Evolutionary conservation across 1,140 invertebrate species (phyloP).

Genomic region (Dreissena polymorpha): DNA sequence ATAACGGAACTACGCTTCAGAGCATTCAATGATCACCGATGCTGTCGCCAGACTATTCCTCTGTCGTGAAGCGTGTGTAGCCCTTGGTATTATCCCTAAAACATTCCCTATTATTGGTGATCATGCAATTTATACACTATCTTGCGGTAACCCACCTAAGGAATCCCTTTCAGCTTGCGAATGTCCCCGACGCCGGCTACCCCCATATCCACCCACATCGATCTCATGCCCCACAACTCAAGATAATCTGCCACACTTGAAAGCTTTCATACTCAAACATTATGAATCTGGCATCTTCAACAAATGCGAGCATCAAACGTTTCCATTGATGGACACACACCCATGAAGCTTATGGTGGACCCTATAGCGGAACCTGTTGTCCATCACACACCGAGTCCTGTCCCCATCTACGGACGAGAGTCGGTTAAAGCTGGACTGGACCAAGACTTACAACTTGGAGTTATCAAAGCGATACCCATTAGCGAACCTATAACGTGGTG

Average conservation of each 20-base stretch:
- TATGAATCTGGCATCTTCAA: too few relatives aligned
- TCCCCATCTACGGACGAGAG: conserved; percentile 58
- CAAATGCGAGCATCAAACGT: conserved; percentile 61
- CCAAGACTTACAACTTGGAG: conserved; percentile 56
- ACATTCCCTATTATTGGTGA: conserved; percentile 4
- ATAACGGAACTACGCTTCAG: conserved; percentile 37
- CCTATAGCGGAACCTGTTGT: conserved; percentile 17
- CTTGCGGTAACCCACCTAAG: not conserved
- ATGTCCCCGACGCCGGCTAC: conserved; percentile 42
- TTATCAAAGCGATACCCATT: conserved; percentile 59
- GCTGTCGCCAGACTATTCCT: conserved; percentile 38
- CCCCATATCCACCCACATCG: conserved; percentile 40
- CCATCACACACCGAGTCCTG: too few relatives aligned
- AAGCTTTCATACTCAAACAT: too few relatives aligned
- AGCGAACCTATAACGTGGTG: conserved; percentile 61
- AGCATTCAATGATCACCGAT: conserved; percentile 11
- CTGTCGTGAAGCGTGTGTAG: conserved; percentile 40
- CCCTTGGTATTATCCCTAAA: conserved; percentile 7
- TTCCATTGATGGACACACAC: conserved; percentile 55
- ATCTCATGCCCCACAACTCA: conserved; percentile 50
- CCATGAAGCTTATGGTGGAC: conserved; percentile 53
- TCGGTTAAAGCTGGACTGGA: conserved; percentile 57
- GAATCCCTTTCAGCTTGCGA: conserved; percentile 4
- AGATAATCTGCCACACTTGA: conserved; percentile 33
- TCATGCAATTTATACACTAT: not conserved